Evolutionary conservation across 2,113 vertebrate genomes (phyloP), one percentile per base, ranked within the genome.

Genomic region (Jacana jacana): DNA sequence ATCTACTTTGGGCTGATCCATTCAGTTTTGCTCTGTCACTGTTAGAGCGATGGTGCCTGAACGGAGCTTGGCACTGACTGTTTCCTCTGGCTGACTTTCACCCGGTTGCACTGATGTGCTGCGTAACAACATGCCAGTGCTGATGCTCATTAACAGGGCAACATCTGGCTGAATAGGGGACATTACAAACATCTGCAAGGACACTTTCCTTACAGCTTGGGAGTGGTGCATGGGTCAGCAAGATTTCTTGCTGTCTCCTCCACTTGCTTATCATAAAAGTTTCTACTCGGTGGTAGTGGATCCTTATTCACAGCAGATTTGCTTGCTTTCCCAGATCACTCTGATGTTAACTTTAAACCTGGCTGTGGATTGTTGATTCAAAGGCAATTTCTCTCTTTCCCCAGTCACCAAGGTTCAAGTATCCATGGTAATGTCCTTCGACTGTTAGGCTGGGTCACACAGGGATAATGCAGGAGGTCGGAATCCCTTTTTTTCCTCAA

Each of bases 41-140:
- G 20, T 65, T 58, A 49, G 27, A 66, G 48, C 0, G 2, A 37
- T 63, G 25, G 91, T 81, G 27, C 80, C 80, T 35, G 51, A 86
- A 77, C 2, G 2, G 40, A 70, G 69, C 39, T 83, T 92, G 88
- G 77, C 94, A 68, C 65, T 22, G 35, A 8, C n/a, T 71, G 31
- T 86, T 92, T 95, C 93, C 80, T 91, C 91, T 94, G 82, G 81
- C 83, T 93, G 88, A 93, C 83, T 81, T 93, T 86, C 72, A 63
- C 66, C 35, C 46, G 24, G 33, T 48, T 1, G 2, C 52, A 33
- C 42, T 54, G 79, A 42, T 75, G 58, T 69, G 51, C 88, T 82
- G 63, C 57, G n/a, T 89, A 52, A 18, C 4, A 2, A 13, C 0
- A 1, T 73, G 80, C 40, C 68, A 28, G 40, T 58, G 72, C 11